Conservation (phyloP, 2,797 vertebrate species). For the Mionectes olivaceus region DNA sequence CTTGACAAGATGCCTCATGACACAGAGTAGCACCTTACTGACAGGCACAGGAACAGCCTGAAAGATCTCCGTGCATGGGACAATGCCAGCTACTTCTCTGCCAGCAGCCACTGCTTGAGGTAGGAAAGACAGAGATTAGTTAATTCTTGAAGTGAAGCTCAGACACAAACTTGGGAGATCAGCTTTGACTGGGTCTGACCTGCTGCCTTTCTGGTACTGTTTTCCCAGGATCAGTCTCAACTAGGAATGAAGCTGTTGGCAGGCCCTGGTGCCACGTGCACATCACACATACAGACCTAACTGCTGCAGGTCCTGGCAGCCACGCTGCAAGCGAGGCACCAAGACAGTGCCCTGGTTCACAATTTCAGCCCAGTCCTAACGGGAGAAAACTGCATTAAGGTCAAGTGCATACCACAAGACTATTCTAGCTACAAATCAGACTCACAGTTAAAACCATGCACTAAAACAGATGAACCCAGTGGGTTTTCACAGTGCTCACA, state of each 20-base stretch:
- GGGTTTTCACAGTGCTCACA: not conserved
- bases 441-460: not conserved
- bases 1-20: not conserved
- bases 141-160: not conserved
- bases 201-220: not conserved
- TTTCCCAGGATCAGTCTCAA: not conserved
- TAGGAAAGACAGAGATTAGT: not conserved
- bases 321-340: fast-evolving
- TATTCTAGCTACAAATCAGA: not conserved
- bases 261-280: not conserved
- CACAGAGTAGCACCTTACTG: not conserved
- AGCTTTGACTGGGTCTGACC: not conserved
- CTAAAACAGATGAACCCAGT: not conserved
- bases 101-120: not conserved
- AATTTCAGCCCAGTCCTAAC: not conserved
- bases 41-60: not conserved
- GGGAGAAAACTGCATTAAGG: not conserved
- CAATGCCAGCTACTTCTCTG: not conserved
- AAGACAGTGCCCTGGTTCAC: fast-evolving
- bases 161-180: not conserved
- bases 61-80: not conserved
- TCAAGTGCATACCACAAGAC: not conserved
- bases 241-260: not conserved
- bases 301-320: not conserved
- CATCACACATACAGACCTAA: not conserved